Base-by-base conservation (phyloP, 1,140 invertebrate species). In the Micrasema longulum region DNA sequence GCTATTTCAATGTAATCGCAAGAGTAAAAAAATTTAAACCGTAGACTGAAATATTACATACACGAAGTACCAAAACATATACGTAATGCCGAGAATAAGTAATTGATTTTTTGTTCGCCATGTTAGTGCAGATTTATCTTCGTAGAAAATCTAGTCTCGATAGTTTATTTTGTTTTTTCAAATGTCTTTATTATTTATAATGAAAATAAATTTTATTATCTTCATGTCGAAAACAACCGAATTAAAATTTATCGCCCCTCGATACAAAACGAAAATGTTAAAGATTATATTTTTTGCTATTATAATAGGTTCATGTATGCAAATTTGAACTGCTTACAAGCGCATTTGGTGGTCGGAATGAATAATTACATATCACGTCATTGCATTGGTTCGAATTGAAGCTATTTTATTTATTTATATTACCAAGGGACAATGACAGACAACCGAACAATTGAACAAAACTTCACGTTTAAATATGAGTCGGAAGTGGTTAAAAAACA, bases 1-100 rank as follows among this genome's bases (percentile, higher is more conserved):
- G 55, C 55, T 41, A 60, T 43, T 38, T 18, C 14, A 60, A 60
- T 60, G 55, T 60, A 38, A 41, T 60, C 35, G 55, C 22, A 4
- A 2, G 41, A 11, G 55, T 60, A 18, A 60, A 60, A 60, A 60
- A 60, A 60, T 43, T 36, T 60, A 38, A 22, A 38, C 36, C 10
- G 23, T 11, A 55, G 55, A 20, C 18, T 60, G 22, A 60, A 60
- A 60, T 22, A 20, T 38, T 22, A 41, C 36, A 16, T 60, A 38
- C 36, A 60, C 35, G 55, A 43, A 9, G 55, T 60, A 41, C 20
- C 14, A 18, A 60, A 60, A 31, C 26, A 53, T 11, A 60, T 38
- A 31, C 26, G 26, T 11, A n/a, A n/a, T 16, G 11, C 14, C 41
- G 41, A n/a, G 1, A 52, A n/a, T n/a, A n/a, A n/a, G n/a, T 60